A percentile compares a stretch with the other conserved stretches of the same genome.
Conservation (phyloP, 1,140 invertebrate genomes). For the Trypoxylus dichotomus region DNA sequence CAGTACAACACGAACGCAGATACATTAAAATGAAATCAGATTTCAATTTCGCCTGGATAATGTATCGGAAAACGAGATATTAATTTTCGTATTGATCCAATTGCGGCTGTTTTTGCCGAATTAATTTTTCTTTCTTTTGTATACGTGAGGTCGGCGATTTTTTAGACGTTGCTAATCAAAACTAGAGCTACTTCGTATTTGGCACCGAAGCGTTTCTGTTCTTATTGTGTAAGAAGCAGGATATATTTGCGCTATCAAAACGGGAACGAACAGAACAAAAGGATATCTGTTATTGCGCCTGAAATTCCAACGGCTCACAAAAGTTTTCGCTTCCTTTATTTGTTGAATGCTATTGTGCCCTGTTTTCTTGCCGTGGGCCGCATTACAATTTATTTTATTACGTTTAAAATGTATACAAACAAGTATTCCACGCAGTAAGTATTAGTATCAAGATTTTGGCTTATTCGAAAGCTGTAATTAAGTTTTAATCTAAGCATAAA, state of each 20-base stretch:
- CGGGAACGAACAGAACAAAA: not conserved
- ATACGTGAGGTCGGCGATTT: not conserved
- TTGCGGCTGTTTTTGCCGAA: not conserved
- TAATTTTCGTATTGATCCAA: not conserved
- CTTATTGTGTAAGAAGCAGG: not conserved
- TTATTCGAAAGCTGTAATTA: not conserved
- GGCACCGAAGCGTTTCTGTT: not conserved
- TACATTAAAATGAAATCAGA: constrained; percentile 24
- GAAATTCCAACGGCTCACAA: not conserved
- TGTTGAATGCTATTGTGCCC: not conserved
- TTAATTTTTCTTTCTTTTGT: constrained; percentile 20
- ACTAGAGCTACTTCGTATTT: not conserved
- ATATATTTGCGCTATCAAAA: constrained; percentile 1
- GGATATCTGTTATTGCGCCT: constrained; percentile 14
- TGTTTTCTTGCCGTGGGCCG: not conserved
- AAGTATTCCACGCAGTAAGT: not conserved
- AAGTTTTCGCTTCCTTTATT: constrained; percentile 7
- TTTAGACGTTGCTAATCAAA: constrained; percentile 8
- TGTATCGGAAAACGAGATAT: constrained; percentile 24
- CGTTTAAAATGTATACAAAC: not conserved
- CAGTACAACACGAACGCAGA: not conserved
- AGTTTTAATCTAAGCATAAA: not conserved
- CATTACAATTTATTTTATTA: constrained; percentile 11
- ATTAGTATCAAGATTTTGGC: not conserved
- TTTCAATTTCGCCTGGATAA: constrained; percentile 16